Base-by-base conservation (phyloP, 2,113 vertebrate species). In the Epinephelus fuscoguttatus region DNA sequence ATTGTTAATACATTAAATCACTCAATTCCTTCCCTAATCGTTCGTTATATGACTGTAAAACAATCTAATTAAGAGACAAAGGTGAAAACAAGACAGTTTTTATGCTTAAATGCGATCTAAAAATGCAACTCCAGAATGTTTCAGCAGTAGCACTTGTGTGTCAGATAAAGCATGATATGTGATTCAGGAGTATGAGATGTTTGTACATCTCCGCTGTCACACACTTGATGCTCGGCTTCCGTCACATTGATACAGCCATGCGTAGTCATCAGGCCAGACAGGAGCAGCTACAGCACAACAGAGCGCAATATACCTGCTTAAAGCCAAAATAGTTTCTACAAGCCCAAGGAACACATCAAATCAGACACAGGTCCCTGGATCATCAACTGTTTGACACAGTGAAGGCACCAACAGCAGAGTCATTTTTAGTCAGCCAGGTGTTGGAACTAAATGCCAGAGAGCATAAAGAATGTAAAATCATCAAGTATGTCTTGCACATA, bases 141-240 rank as follows among this genome's bases (percentile, higher is more conserved):
- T 8, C 25, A 37, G 49, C 56, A 14, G 60, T 3, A 0, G 6
- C 53, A 3, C n/a, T 18, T 49, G 64, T 47, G 70, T 59, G 64
- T 66, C 78, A 72, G 60, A 70, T 0, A 15, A 64, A 42, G 37
- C 71, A 21, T 1, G 77, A 63, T 76, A 21, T 52, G 66, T 79
- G 78, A 83, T 86, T 74, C 60, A 67, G 61, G 52, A 71, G 66
- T 78, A 37, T 30, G 62, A 59, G 50, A 56, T 70, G 80, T 76
- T 63, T 78, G 70, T 64, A 70, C 82, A 67, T 82, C 70, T 84
- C 59, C 68, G 27, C 73, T 7, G 30, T 62, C 70, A 21, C 91
- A 75, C 89, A 90, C 91, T 91, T 93, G 92, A 90, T 93, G 91
- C 85, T 76, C 57, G n/a, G 71, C 80, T 76, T 75, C 67, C 68